Evolutionary conservation across 64 coral and sea anemone species (phyloP).

Genomic region (Montipora efflorescens): DNA sequence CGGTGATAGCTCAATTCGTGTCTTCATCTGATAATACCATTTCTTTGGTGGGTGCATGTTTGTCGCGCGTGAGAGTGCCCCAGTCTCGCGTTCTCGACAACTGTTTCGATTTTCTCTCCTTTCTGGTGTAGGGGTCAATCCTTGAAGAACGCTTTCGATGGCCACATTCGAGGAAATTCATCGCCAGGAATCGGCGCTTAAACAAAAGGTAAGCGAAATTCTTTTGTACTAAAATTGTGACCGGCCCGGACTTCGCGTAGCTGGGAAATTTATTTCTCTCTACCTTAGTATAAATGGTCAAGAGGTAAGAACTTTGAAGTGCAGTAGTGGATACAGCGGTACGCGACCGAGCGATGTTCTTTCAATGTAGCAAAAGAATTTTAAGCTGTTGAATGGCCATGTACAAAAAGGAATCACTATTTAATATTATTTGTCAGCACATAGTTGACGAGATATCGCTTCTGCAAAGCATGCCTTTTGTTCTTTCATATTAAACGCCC

Average conservation of each 20-base stretch:
- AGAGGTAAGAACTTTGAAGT: no score
- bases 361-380: background rate
- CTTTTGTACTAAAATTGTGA: constrained; percentile 8
- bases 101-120: constrained; percentile 24
- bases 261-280: background rate
- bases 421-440: background rate
- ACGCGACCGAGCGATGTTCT: no score
- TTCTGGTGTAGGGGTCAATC: constrained; percentile 2
- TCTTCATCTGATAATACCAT: constrained; percentile 37
- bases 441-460: background rate
- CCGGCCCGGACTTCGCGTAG: background rate
- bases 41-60: background rate
- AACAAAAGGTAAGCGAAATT: constrained; percentile 43
- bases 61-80: background rate
- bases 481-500: background rate
- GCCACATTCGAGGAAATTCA: constrained; percentile 36
- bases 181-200: constrained; percentile 10
- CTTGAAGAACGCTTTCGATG: background rate
- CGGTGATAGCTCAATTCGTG: constrained; percentile 39
- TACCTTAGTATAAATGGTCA: no score
- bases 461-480: background rate
- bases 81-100: background rate
- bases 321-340: no score
- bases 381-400: background rate
- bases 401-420: background rate